A percentile compares a stretch with the other conserved stretches of the same genome.
Conservation (phyloP, 2,888 invertebrate genomes). For the Hydroisotoma schaefferi region DNA sequence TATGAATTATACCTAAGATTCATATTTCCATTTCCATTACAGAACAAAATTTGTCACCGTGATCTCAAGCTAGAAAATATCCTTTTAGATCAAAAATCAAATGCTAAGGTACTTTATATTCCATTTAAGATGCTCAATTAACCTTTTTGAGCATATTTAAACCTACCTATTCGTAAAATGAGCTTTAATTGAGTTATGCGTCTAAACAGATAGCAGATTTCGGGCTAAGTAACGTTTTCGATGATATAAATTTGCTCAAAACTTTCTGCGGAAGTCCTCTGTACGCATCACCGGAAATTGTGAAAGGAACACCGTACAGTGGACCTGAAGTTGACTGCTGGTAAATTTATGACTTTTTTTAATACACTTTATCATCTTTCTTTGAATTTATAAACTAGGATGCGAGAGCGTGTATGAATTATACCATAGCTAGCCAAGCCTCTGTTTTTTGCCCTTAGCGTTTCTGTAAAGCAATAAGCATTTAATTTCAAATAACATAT, state of each 20-base stretch:
- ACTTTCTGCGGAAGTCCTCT: constrained; percentile 96
- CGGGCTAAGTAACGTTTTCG: constrained; percentile 95
- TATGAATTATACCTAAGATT: background rate
- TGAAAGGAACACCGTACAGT: constrained; percentile 91
- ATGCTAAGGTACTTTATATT: constrained; percentile 74
- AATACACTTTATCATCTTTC: no score
- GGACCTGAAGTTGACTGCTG: constrained; percentile 74
- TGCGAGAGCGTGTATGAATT: no score
- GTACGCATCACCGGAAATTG: constrained; percentile 96
- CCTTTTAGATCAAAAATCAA: constrained; percentile 83
- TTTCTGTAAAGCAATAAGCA: no score
- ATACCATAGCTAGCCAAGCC: no score
- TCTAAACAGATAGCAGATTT: constrained; percentile 89
- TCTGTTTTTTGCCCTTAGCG: no score
- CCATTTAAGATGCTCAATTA: background rate
- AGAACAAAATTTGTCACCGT: constrained; percentile 92
- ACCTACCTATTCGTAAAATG: background rate
- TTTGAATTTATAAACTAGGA: no score
- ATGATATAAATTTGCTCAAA: constrained; percentile 75
- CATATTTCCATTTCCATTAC: constrained; percentile 18
- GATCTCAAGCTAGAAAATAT: constrained; percentile 96
- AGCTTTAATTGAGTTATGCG: constrained; percentile 2
- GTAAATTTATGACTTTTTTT: constrained; percentile 19
- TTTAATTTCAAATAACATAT: no score
- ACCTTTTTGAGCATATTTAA: no score